Evolutionary conservation across 2,113 vertebrate species (phyloP).

Genomic region (Bujurquina vittata): DNA sequence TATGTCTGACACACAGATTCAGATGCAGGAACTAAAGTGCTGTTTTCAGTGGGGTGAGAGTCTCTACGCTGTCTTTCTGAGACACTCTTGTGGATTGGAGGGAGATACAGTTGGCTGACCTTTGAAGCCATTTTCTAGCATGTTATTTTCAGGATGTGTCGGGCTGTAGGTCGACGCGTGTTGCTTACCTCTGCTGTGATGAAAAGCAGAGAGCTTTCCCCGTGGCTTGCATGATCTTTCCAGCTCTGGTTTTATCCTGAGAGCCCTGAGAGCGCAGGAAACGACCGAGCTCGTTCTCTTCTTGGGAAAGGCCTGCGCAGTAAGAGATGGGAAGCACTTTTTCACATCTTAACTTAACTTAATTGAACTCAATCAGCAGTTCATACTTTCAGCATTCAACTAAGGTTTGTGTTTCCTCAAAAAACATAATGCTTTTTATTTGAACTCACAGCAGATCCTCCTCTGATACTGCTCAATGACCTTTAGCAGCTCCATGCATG

Average conservation of each 20-base stretch:
- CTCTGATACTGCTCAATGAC: conserved; percentile 97
- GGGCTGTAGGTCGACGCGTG: too few species aligned
- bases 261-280: conserved; percentile 95
- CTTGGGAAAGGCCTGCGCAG: conserved; percentile 91
- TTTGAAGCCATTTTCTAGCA: neutral
- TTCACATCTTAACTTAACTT: too few species aligned
- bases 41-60: neutral
- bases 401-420: neutral
- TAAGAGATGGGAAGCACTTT: neutral
- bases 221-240: conserved; percentile 99
- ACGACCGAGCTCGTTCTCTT: conserved; percentile 96
- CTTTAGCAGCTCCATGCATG: conserved; percentile 97
- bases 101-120: neutral
- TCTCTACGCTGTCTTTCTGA: neutral
- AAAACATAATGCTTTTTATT: neutral
- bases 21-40: neutral
- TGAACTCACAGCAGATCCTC: conserved; percentile 91
- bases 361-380: neutral
- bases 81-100: neutral
- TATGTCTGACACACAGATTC: neutral
- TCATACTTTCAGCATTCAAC: too few species aligned
- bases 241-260: conserved; percentile 94
- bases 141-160: neutral
- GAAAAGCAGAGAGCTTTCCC: conserved; percentile 98
- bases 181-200: conserved; percentile 92